Conservation (phyloP, 2,888 invertebrate genomes). For the Hesperia comma region DNA sequence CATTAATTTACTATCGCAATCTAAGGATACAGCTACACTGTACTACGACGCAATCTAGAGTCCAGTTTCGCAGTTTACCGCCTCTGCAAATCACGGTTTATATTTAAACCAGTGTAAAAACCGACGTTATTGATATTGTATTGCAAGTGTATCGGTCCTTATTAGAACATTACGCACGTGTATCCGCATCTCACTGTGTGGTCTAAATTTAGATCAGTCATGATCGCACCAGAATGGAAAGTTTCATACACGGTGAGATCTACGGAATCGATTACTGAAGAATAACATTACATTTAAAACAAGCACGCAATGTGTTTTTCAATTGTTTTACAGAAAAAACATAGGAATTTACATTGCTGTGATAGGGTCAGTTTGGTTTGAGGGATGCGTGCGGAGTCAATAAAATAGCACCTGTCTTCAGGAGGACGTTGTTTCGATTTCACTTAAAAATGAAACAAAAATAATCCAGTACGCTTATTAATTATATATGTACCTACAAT, state of each 20-base stretch:
- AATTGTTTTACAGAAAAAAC: background rate
- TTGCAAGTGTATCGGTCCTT: slow-evolving; percentile 26
- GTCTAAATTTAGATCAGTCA: slow-evolving; percentile 66
- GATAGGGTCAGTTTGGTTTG: background rate
- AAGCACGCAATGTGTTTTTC: slow-evolving; percentile 10
- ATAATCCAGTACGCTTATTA: no score
- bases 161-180: slow-evolving; percentile 35
- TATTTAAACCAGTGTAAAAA: background rate
- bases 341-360: background rate
- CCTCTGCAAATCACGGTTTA: background rate
- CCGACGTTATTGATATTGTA: slow-evolving; percentile 20
- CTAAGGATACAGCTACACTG: no score
- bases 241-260: slow-evolving; percentile 47
- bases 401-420: no score
- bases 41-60: background rate
- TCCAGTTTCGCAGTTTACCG: slow-evolving; percentile 2
- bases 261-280: slow-evolving; percentile 25
- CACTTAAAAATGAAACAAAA: no score
- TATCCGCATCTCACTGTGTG: slow-evolving; percentile 31
- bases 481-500: no score
- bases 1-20: no score
- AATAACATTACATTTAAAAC: slow-evolving; percentile 18
- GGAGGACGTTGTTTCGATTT: no score
- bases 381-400: background rate
- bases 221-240: slow-evolving; percentile 63